Percentiles rank a stretch among this genome's conserved stretches.
Conservation (phyloP, 1,140 invertebrate species). For the Copidosoma floridanum region DNA sequence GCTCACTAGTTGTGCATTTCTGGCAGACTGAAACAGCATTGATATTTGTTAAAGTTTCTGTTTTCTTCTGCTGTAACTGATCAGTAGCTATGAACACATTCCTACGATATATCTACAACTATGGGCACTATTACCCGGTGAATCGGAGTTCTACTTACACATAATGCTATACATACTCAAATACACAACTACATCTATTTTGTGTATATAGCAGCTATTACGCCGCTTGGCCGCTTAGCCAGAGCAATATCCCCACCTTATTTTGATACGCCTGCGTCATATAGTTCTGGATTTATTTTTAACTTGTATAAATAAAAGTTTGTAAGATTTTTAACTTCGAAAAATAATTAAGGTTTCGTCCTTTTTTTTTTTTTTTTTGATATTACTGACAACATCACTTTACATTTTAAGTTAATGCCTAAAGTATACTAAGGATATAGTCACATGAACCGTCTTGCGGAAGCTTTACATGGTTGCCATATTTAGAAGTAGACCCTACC, state of each 20-base stretch:
- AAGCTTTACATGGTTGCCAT: constrained; percentile 65
- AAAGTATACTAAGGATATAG: constrained; percentile 25
- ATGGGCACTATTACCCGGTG: constrained; percentile 3
- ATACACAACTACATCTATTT: constrained; percentile 29
- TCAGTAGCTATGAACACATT: not conserved
- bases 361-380: no score
- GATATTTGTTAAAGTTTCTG: not conserved
- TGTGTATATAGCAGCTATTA: constrained; percentile 43
- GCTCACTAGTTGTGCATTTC: constrained; percentile 49
- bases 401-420: constrained; percentile 27
- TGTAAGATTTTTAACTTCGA: not conserved
- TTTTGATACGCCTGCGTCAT: constrained; percentile 9
- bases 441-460: constrained; percentile 37
- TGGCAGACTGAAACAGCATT: constrained; percentile 44
- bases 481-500: constrained; percentile 72
- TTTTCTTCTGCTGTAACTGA: not conserved
- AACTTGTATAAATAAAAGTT: no score
- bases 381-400: not conserved
- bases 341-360: not conserved
- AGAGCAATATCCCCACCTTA: constrained; percentile 38
- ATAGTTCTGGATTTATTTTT: not conserved
- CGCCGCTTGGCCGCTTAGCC: constrained; percentile 33
- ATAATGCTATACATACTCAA: constrained; percentile 43
- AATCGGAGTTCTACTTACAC: constrained; percentile 52
- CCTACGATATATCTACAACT: not conserved